Evolutionary conservation across 2,113 vertebrate species (phyloP), one percentile per base, ranked within the genome.

Genomic region (Mus pahari): DNA sequence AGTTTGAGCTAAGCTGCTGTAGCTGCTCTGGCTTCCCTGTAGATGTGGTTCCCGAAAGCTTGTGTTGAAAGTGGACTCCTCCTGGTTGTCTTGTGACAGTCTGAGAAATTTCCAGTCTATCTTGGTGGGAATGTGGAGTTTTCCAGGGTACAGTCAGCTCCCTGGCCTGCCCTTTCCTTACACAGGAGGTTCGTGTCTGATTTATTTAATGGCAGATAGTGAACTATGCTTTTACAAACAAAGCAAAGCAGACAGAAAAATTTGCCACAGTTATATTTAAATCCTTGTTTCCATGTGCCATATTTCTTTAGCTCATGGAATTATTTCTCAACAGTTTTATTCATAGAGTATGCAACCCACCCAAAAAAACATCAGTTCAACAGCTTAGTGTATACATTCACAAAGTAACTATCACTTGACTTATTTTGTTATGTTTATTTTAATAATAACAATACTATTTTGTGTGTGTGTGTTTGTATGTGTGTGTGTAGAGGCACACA

Each of bases 201-300:
- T 93, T 96, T 92, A 81, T 71, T 93, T 94, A 95, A 87, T 91
- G 81, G 81, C 75, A 95, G 75, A 62, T 33, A 48, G 36, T 96
- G 66, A 89, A 36, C 70, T 90, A 24, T 92, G 90, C 79, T 94
- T 62, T 66, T 45, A 79, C 87, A 95, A 91, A 79, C 60, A 93
- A 89, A 86, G 26, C 48, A 74, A 92, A 97, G 81, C 19, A 82
- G 55, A 89, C 48, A 62, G 55, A 39, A 68, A 58, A 33, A 48
- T 86, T 96, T 92, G 62, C 78, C 36, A 7, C 75, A 42, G 53
- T 96, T 97, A 77, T 95, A 90, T 97, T 97, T 95, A 95, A 95
- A 91, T 87, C 86, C 60, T 93, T 75, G 0, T 86, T 95, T 74
- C 36, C 68, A 22, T 89, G 45, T 87, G 68, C 70, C 68, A 71